Evolutionary conservation across 2,113 vertebrate genomes (phyloP).

Genomic region (Mustela nigripes): DNA sequence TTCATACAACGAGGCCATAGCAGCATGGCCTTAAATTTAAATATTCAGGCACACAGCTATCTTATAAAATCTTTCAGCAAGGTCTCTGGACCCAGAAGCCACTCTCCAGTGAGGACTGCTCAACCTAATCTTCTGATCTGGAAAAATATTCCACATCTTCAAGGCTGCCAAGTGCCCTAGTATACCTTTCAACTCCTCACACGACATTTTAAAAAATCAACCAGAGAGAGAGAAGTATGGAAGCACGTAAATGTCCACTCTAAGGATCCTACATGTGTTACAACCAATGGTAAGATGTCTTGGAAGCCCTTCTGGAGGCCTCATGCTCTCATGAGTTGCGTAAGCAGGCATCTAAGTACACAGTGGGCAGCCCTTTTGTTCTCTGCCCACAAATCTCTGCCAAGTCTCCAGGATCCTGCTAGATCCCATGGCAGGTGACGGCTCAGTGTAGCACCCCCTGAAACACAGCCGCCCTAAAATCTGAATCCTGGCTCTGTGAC

Average conservation of each 20-base stretch:
- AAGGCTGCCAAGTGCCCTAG: background rate
- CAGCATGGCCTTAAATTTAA: background rate
- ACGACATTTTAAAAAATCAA: background rate
- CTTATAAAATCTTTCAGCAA: background rate
- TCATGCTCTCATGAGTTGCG: background rate
- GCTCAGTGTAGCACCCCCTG: background rate
- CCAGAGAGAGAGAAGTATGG: background rate
- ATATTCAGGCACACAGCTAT: background rate
- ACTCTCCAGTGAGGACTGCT: background rate
- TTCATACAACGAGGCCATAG: background rate
- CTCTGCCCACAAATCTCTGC: background rate
- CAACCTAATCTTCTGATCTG: background rate
- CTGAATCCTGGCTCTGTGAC: background rate
- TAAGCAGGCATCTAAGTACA: background rate
- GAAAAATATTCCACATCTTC: background rate
- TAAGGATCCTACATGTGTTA: background rate
- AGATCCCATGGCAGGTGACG: background rate
- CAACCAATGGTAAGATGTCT: too few species aligned
- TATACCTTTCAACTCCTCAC: background rate
- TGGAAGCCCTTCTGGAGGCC: background rate
- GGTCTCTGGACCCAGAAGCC: background rate
- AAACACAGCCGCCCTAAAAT: background rate
- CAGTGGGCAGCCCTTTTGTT: background rate
- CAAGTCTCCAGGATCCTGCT: constrained; percentile 20
- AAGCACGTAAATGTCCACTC: background rate